These are phyloP conservation scores for Rhadinocentrus ornatus DNA, from an alignment of 2,797 vertebrate genomes.

Conservation along the genomic window DNA sequence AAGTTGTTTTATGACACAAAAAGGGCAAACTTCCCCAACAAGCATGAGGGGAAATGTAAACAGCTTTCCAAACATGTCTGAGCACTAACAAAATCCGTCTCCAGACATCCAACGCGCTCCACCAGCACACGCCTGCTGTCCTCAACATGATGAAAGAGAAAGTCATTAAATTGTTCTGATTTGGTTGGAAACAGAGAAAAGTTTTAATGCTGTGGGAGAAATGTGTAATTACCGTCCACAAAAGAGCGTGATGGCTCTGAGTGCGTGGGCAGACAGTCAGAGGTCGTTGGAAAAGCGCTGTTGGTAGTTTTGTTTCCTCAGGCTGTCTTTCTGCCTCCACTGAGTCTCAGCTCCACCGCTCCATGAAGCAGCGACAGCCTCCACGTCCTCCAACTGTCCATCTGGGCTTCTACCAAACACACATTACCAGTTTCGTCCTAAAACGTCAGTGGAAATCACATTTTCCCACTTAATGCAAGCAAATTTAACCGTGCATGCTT, in stretches of 20 bases:
- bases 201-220: neutral
- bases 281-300: constrained; percentile 15
- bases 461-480: too few relatives aligned
- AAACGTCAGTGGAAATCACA: neutral
- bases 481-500: too few relatives aligned
- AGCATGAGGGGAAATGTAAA: too few relatives aligned
- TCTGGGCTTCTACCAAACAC: neutral
- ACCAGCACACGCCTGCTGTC: too few relatives aligned
- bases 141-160: too few relatives aligned
- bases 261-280: constrained; percentile 17
- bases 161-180: neutral
- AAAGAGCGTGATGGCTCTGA: neutral
- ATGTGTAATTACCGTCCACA: neutral
- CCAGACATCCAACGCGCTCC: too few relatives aligned
- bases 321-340: constrained; percentile 9
- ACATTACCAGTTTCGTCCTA: neutral
- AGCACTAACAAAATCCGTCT: too few relatives aligned
- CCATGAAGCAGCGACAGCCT: constrained; percentile 9
- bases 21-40: too few relatives aligned
- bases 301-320: constrained; percentile 8
- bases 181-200: neutral
- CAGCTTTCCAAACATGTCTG: too few relatives aligned
- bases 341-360: constrained; percentile 19
- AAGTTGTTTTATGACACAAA: too few relatives aligned
- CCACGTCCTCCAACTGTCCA: neutral